A percentile compares a stretch with the other conserved stretches of the same genome.
Conservation (phyloP, 2,797 vertebrate genomes). For the Clarias laeviceps region DNA sequence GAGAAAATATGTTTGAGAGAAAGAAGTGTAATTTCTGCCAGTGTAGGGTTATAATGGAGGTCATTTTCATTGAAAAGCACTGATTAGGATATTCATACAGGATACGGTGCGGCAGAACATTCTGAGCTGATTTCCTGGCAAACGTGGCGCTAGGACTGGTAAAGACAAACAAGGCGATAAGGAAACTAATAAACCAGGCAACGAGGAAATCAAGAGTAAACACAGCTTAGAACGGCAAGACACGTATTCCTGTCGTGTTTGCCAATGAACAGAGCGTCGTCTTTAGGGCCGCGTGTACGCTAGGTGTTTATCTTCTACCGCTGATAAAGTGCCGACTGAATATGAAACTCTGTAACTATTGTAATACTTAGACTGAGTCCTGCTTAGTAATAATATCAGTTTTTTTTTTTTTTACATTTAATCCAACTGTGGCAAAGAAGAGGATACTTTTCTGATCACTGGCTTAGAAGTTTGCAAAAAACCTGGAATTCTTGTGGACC, state of each 20-base stretch:
- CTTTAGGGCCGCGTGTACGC: not conserved
- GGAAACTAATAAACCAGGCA: conserved; percentile 11
- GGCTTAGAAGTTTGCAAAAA: not conserved
- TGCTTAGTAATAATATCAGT: not conserved
- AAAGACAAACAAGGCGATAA: not conserved
- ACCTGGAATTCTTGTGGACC: not conserved
- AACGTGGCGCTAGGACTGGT: not conserved
- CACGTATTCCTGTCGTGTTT: not conserved
- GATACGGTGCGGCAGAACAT: not conserved
- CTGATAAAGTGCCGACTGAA: not conserved
- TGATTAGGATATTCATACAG: conserved; percentile 28
- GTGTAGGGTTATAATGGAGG: conserved; percentile 17
- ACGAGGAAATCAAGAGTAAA: not conserved
- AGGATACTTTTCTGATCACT: not conserved
- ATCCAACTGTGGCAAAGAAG: not conserved
- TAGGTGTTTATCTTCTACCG: not conserved
- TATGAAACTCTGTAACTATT: not conserved
- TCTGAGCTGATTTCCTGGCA: not conserved
- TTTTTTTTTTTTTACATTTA: not conserved
- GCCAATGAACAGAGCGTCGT: not conserved
- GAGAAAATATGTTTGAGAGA: not conserved
- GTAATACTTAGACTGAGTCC: not conserved
- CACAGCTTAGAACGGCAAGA: conserved; percentile 3
- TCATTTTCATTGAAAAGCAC: conserved; percentile 31
- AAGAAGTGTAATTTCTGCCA: conserved; percentile 34